Evolutionary conservation across 2,797 vertebrate genomes (phyloP), one percentile per base, ranked within the genome.

Genomic region (Coregonus suidteri): DNA sequence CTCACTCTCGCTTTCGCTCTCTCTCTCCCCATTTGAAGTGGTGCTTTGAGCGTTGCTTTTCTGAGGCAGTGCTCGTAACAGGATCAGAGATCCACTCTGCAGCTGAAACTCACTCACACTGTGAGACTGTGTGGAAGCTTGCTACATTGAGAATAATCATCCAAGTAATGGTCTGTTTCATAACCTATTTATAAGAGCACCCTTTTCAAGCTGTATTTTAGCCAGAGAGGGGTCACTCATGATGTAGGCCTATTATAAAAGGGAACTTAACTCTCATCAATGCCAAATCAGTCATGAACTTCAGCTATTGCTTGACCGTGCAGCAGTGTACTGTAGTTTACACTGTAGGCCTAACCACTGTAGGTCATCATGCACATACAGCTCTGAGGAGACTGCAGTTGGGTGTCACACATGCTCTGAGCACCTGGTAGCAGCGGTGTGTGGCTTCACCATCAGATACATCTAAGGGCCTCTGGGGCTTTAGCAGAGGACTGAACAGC

Each of bases 391-490:
- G n/a, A 64, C n/a, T 3, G n/a, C 59, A 66, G 9, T 13, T 37
- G 35, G 52, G 13, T 37, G 20, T 51, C 47, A 71, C 41, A 71
- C 53, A 64, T 65, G 34, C 65, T 75, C 74, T 64, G 66, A 59
- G 35, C 35, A 72, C 51, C 13, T 77, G 51, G 66, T 47, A 71
- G 37, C 47, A 73, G 25, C 4, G 56, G 18, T 47, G 14, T 54
- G 11, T 25, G 25, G 71, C 37, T 31, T 34, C n/a, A 69, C 9
- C 4, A 16, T 30, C 14, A 5, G 53, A 74, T 15, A 59, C 34
- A 37, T 78, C 3, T 7, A 54, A 16, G 64, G 4, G 14, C 20
- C 15, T 71, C 25, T 25, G 70, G n/a, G 25, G 25, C 25, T 25
- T 25, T 25, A 25, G 25, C 25, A 25, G 25, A 25, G 25, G 25